phyloP scores from a whole-genome alignment of 1,140 invertebrate species.

The Papilio helenus region DNA sequence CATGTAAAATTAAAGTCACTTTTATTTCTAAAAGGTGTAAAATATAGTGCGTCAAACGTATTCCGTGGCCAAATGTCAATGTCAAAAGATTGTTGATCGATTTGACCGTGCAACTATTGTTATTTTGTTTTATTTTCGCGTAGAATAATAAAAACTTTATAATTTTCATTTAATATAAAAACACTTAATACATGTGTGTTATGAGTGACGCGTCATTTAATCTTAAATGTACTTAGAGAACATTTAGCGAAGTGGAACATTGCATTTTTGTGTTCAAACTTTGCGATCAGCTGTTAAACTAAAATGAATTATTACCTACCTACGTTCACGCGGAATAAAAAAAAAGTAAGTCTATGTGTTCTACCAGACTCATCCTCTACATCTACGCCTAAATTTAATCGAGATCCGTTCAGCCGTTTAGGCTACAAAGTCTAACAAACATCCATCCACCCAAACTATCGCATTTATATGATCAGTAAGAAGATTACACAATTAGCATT shows the following conservation, averaged over 20 bases:
- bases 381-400: too few species aligned
- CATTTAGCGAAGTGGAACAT: not conserved
- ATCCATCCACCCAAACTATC: too few species aligned
- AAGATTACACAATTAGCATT: too few species aligned
- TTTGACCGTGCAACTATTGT: not conserved
- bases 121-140: not conserved
- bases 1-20: too few species aligned
- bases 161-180: not conserved
- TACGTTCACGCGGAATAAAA: too few species aligned
- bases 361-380: too few species aligned
- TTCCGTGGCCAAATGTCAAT: not conserved
- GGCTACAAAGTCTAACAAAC: too few species aligned
- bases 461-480: too few species aligned
- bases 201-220: not conserved
- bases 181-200: not conserved
- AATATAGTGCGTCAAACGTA: not conserved
- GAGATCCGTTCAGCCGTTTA: too few species aligned
- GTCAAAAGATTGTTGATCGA: not conserved
- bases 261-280: slow-evolving; percentile 27
- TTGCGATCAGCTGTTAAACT: slow-evolving; percentile 46
- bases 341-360: too few species aligned
- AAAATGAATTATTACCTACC: slow-evolving; percentile 65
- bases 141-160: not conserved
- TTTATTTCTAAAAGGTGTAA: not conserved
- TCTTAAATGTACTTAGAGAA: not conserved